Conservation (phyloP, 2,113 vertebrate species). For the Conger conger region DNA sequence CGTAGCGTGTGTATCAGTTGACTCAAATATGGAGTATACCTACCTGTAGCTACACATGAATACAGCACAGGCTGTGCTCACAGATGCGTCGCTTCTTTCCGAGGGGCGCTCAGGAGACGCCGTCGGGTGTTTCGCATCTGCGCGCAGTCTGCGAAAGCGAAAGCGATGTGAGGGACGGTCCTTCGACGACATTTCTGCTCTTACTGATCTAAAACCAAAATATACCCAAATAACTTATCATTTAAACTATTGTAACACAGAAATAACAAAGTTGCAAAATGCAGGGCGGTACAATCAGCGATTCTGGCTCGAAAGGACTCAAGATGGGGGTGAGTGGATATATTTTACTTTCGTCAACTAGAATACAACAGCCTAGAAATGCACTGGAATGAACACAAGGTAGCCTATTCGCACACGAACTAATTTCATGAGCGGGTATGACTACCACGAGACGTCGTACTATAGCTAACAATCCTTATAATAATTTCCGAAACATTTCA, state of each 20-base stretch:
- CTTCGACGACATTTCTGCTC: neutral
- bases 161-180: neutral
- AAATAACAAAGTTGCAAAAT: neutral
- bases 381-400: too few relatives aligned
- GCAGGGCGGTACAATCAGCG: neutral
- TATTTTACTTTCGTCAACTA: neutral
- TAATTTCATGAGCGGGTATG: too few relatives aligned
- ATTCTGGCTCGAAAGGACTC: neutral
- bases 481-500: too few relatives aligned
- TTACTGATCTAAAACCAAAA: neutral
- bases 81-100: too few relatives aligned
- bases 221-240: neutral
- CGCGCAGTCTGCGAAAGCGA: neutral
- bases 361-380: too few relatives aligned
- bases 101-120: neutral
- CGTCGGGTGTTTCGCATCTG: neutral
- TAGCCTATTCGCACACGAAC: too few relatives aligned
- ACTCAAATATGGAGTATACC: too few relatives aligned
- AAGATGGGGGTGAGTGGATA: neutral
- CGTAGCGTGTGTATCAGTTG: too few relatives aligned
- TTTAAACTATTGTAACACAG: neutral
- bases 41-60: too few relatives aligned
- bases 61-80: too few relatives aligned
- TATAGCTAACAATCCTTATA: too few relatives aligned
- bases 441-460: too few relatives aligned